These are phyloP conservation scores for Phalacrocorax pelagicus DNA, from an alignment of 2,113 vertebrate genomes.

Conservation along the genomic window DNA sequence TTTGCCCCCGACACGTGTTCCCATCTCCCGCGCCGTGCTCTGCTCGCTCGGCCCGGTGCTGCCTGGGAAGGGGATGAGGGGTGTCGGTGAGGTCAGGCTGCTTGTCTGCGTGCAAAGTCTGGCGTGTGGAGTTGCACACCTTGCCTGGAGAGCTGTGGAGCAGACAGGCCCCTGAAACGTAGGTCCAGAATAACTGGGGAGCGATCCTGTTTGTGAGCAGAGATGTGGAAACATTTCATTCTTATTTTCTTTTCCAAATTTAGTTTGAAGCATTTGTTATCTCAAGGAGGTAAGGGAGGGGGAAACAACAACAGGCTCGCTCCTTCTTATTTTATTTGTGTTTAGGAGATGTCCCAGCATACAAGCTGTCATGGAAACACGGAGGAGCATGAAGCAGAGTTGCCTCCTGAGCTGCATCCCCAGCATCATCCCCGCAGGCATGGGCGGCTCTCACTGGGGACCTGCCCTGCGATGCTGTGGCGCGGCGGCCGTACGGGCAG, in stretches of 20 bases:
- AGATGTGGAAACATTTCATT: not conserved
- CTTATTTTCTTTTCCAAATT: not conserved
- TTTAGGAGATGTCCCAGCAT: not conserved
- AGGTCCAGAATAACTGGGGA: not conserved
- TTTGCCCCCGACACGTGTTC: not conserved
- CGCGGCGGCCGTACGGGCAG: accelerated
- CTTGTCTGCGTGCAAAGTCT: not conserved
- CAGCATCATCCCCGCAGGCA: not conserved
- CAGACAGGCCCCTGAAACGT: not conserved
- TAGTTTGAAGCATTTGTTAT: not conserved
- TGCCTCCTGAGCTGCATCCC: not conserved
- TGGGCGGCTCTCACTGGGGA: not conserved
- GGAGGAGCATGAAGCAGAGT: not conserved
- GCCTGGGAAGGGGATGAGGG: not conserved
- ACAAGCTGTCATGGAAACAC: not conserved
- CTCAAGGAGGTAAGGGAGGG: not conserved
- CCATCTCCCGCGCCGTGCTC: accelerated
- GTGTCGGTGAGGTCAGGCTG: not conserved
- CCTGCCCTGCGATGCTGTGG: not conserved
- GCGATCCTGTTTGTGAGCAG: not conserved
- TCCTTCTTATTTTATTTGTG: not conserved
- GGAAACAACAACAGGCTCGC: not conserved
- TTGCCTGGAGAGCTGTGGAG: not conserved
- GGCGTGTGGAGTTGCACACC: not conserved
- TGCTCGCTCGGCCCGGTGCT: not conserved